These are phyloP conservation scores for Odocoileus hemionus DNA, from an alignment of 2,113 vertebrate genomes.

Conservation along the genomic window DNA sequence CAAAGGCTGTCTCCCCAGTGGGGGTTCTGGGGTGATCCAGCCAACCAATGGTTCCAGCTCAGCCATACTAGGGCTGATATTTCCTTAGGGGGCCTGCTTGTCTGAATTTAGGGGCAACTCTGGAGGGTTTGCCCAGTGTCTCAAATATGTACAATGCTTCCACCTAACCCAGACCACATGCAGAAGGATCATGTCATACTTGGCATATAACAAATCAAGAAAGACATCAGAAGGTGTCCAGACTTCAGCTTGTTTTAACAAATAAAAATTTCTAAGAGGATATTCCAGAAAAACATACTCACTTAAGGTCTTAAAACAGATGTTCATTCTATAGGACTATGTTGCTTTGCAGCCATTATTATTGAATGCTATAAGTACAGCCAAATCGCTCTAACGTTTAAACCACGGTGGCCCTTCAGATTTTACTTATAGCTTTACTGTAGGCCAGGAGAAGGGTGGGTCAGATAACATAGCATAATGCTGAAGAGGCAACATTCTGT, in stretches of 20 bases:
- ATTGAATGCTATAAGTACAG: constrained; percentile 30
- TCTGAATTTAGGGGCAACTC: constrained; percentile 60
- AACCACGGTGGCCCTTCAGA: background rate
- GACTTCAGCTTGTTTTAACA: constrained; percentile 75
- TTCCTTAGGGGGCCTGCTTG: constrained; percentile 57
- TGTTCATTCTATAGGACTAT: constrained; percentile 46
- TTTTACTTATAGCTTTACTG: constrained; percentile 41
- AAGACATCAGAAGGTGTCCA: constrained; percentile 78
- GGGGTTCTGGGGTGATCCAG: background rate
- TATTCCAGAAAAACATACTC: constrained; percentile 77
- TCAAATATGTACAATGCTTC: constrained; percentile 74
- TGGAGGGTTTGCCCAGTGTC: constrained; percentile 68
- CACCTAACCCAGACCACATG: constrained; percentile 80
- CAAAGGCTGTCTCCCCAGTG: background rate
- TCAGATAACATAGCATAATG: background rate
- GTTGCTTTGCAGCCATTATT: constrained; percentile 53
- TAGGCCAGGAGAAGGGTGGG: background rate
- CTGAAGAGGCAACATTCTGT: background rate
- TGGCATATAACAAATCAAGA: constrained; percentile 78
- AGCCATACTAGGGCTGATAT: constrained; percentile 8
- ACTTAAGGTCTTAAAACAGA: constrained; percentile 60
- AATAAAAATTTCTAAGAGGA: constrained; percentile 78
- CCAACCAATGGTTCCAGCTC: background rate
- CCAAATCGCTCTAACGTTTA: constrained; percentile 15
- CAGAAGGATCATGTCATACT: constrained; percentile 77